These are phyloP conservation scores for Rhinopomastus cyanomelas DNA, from an alignment of 2,113 vertebrate species.

Conservation along the genomic window DNA sequence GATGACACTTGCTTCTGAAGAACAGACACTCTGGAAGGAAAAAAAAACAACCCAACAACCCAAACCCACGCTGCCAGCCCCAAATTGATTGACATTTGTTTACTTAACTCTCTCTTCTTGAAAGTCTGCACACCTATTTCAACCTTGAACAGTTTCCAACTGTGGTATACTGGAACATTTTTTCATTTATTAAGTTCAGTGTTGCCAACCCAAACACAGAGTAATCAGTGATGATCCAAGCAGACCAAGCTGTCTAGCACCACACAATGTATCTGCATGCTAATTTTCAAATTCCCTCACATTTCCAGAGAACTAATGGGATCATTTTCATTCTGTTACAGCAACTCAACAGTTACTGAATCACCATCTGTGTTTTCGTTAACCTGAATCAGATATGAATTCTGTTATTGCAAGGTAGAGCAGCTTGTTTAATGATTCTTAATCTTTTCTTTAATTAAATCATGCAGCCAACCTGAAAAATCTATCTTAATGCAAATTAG, in stretches of 20 bases:
- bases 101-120: conserved; percentile 83
- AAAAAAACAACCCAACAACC: background rate
- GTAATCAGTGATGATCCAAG: conserved; percentile 87
- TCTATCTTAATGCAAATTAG: conserved; percentile 99
- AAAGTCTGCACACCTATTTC: conserved; percentile 87
- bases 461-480: conserved; percentile 99
- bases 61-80: conserved; percentile 60
- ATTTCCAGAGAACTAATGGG: conserved; percentile 96
- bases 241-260: conserved; percentile 83
- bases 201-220: conserved; percentile 88
- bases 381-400: conserved; percentile 99
- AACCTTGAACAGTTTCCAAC: conserved; percentile 88
- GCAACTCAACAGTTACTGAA: conserved; percentile 99
- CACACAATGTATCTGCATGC: conserved; percentile 86
- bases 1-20: conserved; percentile 78
- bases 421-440: conserved; percentile 99
- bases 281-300: conserved; percentile 87
- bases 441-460: conserved; percentile 99
- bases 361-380: conserved; percentile 99
- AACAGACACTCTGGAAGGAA: conserved; percentile 75
- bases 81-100: conserved; percentile 85
- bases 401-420: conserved; percentile 99
- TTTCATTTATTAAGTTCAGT: conserved; percentile 86
- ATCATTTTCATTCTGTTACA: conserved; percentile 99
- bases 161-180: conserved; percentile 85